These are phyloP conservation scores for Latheticus oryzae DNA, from an alignment of 2,888 invertebrate genomes.

Conservation along the genomic window DNA sequence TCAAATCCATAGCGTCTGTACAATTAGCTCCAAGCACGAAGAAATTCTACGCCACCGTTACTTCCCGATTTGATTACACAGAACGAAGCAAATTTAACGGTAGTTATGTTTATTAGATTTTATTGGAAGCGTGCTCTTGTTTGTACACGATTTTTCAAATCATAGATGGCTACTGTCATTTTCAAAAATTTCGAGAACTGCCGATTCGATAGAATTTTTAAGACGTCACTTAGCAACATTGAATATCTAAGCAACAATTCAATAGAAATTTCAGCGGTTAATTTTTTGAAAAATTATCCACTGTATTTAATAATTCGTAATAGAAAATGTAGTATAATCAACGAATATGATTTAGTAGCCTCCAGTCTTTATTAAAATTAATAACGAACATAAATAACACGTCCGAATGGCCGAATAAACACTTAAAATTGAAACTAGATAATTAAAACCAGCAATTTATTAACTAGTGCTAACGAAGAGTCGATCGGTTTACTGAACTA, in stretches of 20 bases:
- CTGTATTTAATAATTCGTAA: slow-evolving; percentile 37
- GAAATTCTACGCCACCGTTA: slow-evolving; percentile 25
- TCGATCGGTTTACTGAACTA: too few relatives aligned
- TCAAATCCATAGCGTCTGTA: too few relatives aligned
- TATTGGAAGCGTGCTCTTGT: slow-evolving; percentile 28
- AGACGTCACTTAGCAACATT: too few relatives aligned
- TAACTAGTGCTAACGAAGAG: slow-evolving; percentile 28
- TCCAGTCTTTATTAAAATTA: slow-evolving; percentile 45
- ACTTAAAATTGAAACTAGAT: slow-evolving; percentile 42
- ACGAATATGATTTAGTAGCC: slow-evolving; percentile 43
- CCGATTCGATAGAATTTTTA: too few relatives aligned
- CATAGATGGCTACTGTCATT: neutral
- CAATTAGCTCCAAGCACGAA: slow-evolving; percentile 12
- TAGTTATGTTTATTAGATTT: too few relatives aligned
- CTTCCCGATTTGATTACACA: slow-evolving; percentile 33
- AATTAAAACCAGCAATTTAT: slow-evolving; percentile 44
- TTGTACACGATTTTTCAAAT: neutral
- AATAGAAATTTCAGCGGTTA: slow-evolving; percentile 39
- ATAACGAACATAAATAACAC: slow-evolving; percentile 45
- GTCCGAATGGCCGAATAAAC: slow-evolving; percentile 42
- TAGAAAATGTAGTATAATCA: slow-evolving; percentile 39
- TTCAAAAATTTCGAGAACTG: slow-evolving; percentile 1
- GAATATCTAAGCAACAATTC: too few relatives aligned
- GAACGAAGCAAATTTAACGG: too few relatives aligned
- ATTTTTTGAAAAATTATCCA: slow-evolving; percentile 41